Base-by-base conservation (phyloP, 2,888 invertebrate species). In the Agrenia bidenticulata region DNA sequence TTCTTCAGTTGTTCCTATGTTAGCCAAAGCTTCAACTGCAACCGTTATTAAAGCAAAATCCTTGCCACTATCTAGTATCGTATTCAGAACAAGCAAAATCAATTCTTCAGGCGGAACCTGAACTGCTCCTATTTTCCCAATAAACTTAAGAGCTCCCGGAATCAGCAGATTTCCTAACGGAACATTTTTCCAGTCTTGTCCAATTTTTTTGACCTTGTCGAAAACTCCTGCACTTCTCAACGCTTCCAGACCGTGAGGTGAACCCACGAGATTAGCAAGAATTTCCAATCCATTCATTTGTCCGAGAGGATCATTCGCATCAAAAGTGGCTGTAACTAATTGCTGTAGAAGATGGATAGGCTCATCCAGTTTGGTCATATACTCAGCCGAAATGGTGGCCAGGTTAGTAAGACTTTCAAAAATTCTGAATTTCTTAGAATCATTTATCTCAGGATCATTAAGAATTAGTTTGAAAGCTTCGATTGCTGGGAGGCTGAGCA, bases 271-370 rank as follows among this genome's bases (percentile, higher is more conserved):
- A 54, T 86, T 85, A 0, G 89, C 87, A 41, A 94, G 78, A 49
- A 92, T 80, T 80, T 94, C 91, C 58, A 95, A 80, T 59, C 90
- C 85, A 78, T 92, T 94, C 66, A 94, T 81, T 79, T 90, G 89
- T 15, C 70, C 69, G 49, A 76, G 61, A 17, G 74, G 72, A 57
- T 76, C 76, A 15, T 56, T 59, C 9, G 62, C 60, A 21, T 72
- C 67, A 58, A 73, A 72, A 2, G 68, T 67, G 19, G 72, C 15
- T 2, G 69, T 61, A 9, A 68, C 64, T 17, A 76, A 41, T 11
- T 68, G 71, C 0, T 61, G 23, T 9, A 73, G 53, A 4, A 71
- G 61, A 13, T 72, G 45, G 21, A 67, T 53, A 1, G 63, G 51
- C 15, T 64, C 56, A 17, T 73, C 65, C 13, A 76, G 57, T 32